A percentile compares a stretch with the other conserved stretches of the same genome.
Conservation (phyloP, 2,797 vertebrate species). For the Phyllotis vaccarum region DNA sequence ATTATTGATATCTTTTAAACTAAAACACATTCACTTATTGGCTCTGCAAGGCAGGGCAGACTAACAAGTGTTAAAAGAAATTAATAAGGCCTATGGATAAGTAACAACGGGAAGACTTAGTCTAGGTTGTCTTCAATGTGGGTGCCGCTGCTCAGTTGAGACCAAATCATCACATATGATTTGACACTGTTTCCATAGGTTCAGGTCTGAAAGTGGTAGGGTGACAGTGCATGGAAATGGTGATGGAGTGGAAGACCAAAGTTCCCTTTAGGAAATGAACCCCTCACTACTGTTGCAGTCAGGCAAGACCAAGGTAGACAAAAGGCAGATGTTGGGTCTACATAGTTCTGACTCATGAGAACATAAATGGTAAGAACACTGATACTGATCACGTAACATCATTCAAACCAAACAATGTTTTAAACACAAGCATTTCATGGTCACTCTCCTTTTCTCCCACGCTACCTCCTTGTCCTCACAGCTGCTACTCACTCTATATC, state of each 20-base stretch:
- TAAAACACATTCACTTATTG: background rate
- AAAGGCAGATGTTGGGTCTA: background rate
- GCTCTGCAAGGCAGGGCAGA: background rate
- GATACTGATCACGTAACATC: background rate
- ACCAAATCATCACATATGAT: background rate
- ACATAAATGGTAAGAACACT: background rate
- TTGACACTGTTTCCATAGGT: fast-evolving
- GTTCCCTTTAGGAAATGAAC: background rate
- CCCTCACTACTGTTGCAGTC: background rate
- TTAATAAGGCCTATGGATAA: background rate
- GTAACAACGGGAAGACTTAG: too few species aligned
- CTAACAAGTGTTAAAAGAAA: background rate
- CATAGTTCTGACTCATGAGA: background rate
- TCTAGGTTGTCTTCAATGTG: background rate
- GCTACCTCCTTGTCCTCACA: background rate
- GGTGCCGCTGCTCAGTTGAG: background rate
- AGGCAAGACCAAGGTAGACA: too few species aligned
- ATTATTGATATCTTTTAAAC: background rate
- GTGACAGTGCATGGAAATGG: background rate
- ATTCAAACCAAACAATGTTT: background rate
- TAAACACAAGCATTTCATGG: background rate
- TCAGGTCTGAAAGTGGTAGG: background rate
- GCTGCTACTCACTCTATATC: background rate
- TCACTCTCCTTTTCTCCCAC: background rate
- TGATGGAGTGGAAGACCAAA: background rate